Base-by-base conservation (phyloP, 2,888 invertebrate genomes). In the Amorpha juglandis region DNA sequence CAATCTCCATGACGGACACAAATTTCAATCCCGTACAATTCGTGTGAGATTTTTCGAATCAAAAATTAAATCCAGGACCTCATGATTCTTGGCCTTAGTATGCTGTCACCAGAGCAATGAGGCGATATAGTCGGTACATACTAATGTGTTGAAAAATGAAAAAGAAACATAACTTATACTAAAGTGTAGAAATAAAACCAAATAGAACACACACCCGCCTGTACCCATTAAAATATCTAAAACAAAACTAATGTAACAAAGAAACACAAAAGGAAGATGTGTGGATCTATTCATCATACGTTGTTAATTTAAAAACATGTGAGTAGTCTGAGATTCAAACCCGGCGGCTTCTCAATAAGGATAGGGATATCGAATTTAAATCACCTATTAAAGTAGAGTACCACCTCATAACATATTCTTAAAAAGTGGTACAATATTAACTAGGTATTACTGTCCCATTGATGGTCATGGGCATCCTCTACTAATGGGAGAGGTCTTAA, bases 231-330 rank as follows among this genome's bases (percentile, higher is more conserved):
- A 68, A 75, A 75, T 73, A 77, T 77, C 78, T 77, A 78, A 75
- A 71, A 63, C 47, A 64, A 64, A 71, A 50, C 19, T 19, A 50
- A 71, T 67, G 67, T 66, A 70, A 67, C 69, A 64, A 74, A 71
- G 67, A 35, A 48, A 65, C 63, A 67, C 21, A 64, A 62, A 67
- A 68, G 58, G 69, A 67, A 48, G 50, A 68, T 47, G 50, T 21
- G 38, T 62, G 45, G 42, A 69, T 74, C 79, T 78, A 80, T 80
- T 76, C 79, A 80, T 81, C 81, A 83, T 79, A 78, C 77, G 79
- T 83, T 84, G 83, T 88, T 89, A 88, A 88, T 87, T 88, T 86
- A 86, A 87, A 89, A 88, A 80, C 82, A 79, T 73, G 67, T 69
- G 38, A 51, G 14, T 73, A 67, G 72, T 69, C 72, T 58, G 51